Conservation (phyloP, 2,797 vertebrate species). For the Rhynchonycteris naso region DNA sequence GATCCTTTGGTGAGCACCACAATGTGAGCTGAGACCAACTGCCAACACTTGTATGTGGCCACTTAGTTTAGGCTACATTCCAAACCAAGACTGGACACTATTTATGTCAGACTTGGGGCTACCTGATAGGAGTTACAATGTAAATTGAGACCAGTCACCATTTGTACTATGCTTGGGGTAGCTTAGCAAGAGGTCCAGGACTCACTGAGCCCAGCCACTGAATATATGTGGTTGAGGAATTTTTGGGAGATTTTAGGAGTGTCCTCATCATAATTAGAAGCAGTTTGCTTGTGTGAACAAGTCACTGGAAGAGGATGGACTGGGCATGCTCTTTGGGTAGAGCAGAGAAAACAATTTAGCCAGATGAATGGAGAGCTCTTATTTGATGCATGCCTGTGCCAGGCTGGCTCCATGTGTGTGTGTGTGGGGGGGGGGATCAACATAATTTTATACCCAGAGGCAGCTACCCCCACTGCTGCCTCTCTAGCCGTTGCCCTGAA, state of each 20-base stretch:
- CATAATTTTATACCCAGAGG: not conserved
- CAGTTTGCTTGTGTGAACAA: not conserved
- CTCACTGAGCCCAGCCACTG: not conserved
- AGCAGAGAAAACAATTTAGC: not conserved
- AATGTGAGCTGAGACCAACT: not conserved
- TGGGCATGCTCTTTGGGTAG: not conserved
- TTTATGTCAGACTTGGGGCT: not conserved
- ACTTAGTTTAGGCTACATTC: not conserved
- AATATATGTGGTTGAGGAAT: not conserved
- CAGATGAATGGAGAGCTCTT: not conserved
- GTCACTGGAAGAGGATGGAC: not conserved
- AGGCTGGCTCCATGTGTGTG: not conserved
- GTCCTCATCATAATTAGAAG: not conserved
- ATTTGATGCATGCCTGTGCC: not conserved
- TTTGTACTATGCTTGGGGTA: not conserved
- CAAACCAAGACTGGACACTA: not conserved
- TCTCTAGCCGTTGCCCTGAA: not conserved
- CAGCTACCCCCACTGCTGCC: not conserved
- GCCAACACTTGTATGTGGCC: not conserved
- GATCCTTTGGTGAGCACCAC: not conserved
- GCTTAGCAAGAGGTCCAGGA: not conserved
- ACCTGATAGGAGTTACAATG: not conserved
- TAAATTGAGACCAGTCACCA: not conserved
- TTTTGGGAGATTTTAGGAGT: not conserved
- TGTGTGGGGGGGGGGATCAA: not conserved